A percentile compares a stretch with the other conserved stretches of the same genome.
Conservation (phyloP, 2,797 vertebrate species). For the Ctenochaetus hawaiiensis region DNA sequence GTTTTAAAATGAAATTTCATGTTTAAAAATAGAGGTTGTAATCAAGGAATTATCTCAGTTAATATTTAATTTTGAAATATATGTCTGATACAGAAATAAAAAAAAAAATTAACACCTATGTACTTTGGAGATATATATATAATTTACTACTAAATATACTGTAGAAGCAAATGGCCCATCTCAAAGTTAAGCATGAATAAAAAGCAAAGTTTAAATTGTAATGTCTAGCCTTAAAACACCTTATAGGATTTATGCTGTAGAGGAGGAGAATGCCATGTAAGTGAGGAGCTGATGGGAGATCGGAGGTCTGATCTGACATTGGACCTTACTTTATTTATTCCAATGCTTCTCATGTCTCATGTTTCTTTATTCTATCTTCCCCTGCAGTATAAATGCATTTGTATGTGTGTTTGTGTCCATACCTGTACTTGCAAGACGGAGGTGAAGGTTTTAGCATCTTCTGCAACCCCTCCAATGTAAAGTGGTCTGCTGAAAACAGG, state of each 20-base stretch:
- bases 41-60: too few species aligned
- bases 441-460: constrained; percentile 96
- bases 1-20: too few species aligned
- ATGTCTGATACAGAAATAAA: too few species aligned
- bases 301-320: not conserved
- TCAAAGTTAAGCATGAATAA: too few species aligned
- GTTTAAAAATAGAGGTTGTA: too few species aligned
- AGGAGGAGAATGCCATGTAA: not conserved
- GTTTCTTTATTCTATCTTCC: not conserved
- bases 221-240: not conserved
- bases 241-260: not conserved
- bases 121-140: too few species aligned
- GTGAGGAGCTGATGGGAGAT: not conserved
- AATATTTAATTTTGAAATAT: too few species aligned
- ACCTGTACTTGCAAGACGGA: constrained; percentile 95
- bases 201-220: too few species aligned
- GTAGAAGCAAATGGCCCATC: too few species aligned
- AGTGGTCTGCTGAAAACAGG: constrained; percentile 91
- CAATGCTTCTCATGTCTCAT: not conserved
- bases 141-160: too few species aligned
- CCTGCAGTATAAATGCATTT: not conserved
- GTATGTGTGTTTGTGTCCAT: constrained; percentile 23
- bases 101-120: too few species aligned
- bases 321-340: not conserved
- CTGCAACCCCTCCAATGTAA: constrained; percentile 95